A percentile compares a stretch with the other conserved stretches of the same genome.
phyloP scores from a whole-genome alignment of 2,888 invertebrate genomes.

The Calameuta idolon region DNA sequence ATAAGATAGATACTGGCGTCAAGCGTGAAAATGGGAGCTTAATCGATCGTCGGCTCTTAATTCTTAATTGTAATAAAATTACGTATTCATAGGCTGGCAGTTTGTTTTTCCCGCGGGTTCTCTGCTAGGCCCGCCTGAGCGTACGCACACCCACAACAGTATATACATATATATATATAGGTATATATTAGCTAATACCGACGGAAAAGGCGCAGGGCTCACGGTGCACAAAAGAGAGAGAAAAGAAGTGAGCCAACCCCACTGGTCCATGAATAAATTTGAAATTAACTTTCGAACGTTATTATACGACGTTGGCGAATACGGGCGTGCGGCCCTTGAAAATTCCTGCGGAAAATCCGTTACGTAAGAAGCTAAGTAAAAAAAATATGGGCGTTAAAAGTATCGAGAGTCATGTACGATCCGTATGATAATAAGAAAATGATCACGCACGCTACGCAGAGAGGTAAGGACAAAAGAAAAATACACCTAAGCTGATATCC shows the following conservation, averaged over 20 bases:
- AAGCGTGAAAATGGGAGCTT: slow-evolving; percentile 38
- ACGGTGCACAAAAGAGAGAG: not conserved
- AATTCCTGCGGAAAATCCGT: not conserved
- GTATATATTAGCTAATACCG: slow-evolving; percentile 13
- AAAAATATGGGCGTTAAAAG: not conserved
- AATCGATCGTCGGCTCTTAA: slow-evolving; percentile 46
- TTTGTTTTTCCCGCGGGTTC: slow-evolving; percentile 25
- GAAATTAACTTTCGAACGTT: slow-evolving; percentile 58
- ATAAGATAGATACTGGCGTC: slow-evolving; percentile 16
- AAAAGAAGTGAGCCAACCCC: slow-evolving; percentile 25
- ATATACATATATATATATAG: slow-evolving; percentile 25
- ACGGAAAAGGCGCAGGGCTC: not conserved
- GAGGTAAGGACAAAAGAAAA: no score
- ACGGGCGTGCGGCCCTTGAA: not conserved
- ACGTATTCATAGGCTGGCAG: slow-evolving; percentile 56
- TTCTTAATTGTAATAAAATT: slow-evolving; percentile 56
- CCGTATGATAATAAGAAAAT: not conserved
- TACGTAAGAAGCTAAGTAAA: not conserved
- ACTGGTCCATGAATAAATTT: slow-evolving; percentile 62
- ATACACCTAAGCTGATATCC: not conserved
- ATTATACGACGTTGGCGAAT: slow-evolving; percentile 31
- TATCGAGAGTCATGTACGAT: not conserved
- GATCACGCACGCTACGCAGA: no score
- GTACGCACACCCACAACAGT: slow-evolving; percentile 11
- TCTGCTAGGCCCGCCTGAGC: slow-evolving; percentile 16